Percentiles rank a stretch among this genome's conserved stretches.
These are phyloP conservation scores for Euleptes europaea DNA, from an alignment of 2,113 vertebrate genomes.

Conservation along the genomic window DNA sequence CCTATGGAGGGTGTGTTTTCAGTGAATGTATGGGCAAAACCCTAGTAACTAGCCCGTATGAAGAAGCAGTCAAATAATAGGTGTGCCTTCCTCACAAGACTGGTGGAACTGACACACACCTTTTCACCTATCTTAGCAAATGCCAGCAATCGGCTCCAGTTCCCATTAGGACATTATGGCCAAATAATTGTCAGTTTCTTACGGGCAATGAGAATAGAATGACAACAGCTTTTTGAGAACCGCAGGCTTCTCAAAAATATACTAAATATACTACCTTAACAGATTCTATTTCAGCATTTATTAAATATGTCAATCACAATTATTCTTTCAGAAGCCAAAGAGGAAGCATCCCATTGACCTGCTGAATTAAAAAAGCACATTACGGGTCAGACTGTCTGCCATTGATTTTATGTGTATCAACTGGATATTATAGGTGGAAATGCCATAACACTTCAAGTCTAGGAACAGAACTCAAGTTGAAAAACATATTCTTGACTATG, in stretches of 20 bases:
- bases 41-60: neutral
- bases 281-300: neutral
- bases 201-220: neutral
- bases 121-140: neutral
- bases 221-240: constrained; percentile 1
- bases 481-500: neutral
- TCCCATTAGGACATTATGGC: neutral
- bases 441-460: neutral
- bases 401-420: neutral
- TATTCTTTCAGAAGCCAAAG: neutral
- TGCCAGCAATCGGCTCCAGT: neutral
- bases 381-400: constrained; percentile 9
- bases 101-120: neutral
- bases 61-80: neutral
- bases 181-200: neutral
- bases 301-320: neutral
- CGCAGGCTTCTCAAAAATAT: neutral
- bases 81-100: neutral
- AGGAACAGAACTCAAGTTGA: constrained; percentile 3
- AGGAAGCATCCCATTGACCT: neutral
- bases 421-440: constrained; percentile 6
- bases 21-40: too few relatives aligned
- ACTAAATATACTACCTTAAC: neutral
- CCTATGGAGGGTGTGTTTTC: neutral
- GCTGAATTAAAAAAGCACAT: neutral